Evolutionary conservation across 2,113 vertebrate genomes (phyloP).

Genomic region (Anser cygnoides): DNA sequence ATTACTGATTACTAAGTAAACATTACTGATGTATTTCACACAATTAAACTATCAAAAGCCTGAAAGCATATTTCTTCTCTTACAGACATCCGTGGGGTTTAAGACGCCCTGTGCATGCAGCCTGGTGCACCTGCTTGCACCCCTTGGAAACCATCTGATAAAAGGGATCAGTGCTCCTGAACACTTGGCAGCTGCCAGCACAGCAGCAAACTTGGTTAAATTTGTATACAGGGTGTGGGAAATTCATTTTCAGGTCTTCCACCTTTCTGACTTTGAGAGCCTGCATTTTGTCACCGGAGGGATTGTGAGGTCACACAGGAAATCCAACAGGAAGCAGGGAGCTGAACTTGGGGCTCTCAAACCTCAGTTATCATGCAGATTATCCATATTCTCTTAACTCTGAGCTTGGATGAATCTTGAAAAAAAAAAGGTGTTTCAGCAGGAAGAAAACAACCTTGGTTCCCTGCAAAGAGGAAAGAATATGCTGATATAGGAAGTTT

Average conservation of each 20-base stretch:
- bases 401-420: not conserved
- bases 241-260: not conserved
- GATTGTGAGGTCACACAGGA: not conserved
- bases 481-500: rapidly evolving
- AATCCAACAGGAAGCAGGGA: not conserved
- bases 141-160: not conserved
- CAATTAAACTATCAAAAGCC: not conserved
- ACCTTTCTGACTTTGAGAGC: too few species aligned
- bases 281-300: not conserved
- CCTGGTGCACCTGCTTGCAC: not conserved
- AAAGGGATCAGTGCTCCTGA: not conserved
- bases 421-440: not conserved
- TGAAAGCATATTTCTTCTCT: not conserved
- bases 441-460: not conserved
- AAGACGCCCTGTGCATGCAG: not conserved
- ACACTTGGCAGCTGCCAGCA: not conserved
- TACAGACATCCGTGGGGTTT: not conserved
- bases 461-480: not conserved
- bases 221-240: not conserved
- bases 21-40: not conserved
- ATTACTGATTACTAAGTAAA: not conserved
- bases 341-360: not conserved
- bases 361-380: not conserved
- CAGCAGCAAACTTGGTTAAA: not conserved
- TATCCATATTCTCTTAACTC: not conserved